Base-by-base conservation (phyloP, 2,888 invertebrate genomes). In the Diaphora mendica region DNA sequence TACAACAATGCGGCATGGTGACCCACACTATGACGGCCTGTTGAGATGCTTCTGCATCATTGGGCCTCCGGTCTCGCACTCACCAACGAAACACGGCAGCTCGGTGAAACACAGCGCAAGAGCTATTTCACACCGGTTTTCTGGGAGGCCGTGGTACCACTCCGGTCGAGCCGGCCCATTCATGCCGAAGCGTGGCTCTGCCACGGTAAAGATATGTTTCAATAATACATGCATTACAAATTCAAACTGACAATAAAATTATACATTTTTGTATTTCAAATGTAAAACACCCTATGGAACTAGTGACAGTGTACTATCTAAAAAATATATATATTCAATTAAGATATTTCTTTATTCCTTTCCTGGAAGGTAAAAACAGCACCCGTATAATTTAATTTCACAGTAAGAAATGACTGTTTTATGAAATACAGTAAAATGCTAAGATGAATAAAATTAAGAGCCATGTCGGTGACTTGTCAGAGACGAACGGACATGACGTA, bases 401-500 rank as follows among this genome's bases (percentile, higher is more conserved):
- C 39, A 7, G 9, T 20, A 68, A 51, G 51, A 17, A 70, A 30
- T 42, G 2, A 69, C 62, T 62, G 26, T 69, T 59, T 39, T 26
- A 69, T 39, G 26, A 59, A 39, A 68, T 39, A 68, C 39, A 55
- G 55, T 69, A 42, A 26, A 39, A 26, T 59, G 42, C 26, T 35
- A n/a, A n/a, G 26, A 26, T 42, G 42, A 70, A 44, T 69, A 75
- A 73, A 78, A 80, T 70, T 55, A 74, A 82, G 74, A 67, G 39
- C 66, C 48, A 64, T 73, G 76, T 76, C 77, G 77, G 65, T 77
- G 72, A 72, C 68, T 77, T 71, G 74, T 79, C 71, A 79, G 72
- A 73, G 76, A 74, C 66, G 67, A 68, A 62, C 79, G 85, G 81
- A 83, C 79, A 68, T 83, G 85, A 83, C 85, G 81, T 85, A 73